Base-by-base conservation (phyloP, 2,113 vertebrate species). In the Anhinga rufa region DNA sequence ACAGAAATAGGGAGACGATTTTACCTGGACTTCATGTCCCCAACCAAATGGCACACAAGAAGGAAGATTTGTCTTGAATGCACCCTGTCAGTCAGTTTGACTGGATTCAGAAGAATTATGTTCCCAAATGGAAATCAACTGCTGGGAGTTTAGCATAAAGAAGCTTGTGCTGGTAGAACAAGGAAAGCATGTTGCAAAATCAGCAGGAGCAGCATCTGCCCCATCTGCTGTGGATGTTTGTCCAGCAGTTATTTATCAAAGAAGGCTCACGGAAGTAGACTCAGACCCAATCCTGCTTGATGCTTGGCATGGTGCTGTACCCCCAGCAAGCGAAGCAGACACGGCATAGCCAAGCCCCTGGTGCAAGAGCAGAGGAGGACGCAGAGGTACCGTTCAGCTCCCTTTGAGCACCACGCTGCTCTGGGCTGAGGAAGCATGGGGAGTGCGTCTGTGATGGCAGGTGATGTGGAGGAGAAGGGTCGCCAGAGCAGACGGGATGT, bases 401-500 rank as follows among this genome's bases (percentile, higher is more conserved):
- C 28, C 31, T 62, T 68, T 12, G 5, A 29, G 36, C 29, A 65
- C 36, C 29, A 10, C 0, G 0, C 49, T 81, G 40, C 72, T 65
- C 19, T 1, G 2, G 69, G 49, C 49, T 78, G 44, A 69, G 48
- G 15, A 72, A 46, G 15, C 1, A 0, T 15, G 26, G 17, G 46
- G 25, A 68, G 15, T 4, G 2, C 64, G 44, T 25, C 28, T 82
- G 52, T 1, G 1, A 10, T 0, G 0, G 36, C 75, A 62, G 31
- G 31, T 7, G 2, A 12, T 62, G 13, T 4, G 4, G 22, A 61
- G 42, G 22, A 61, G 42, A 71, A 51, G 7, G 26, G 6, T 5
- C 3, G 1, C 20, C 0, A 3, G 36, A 44, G 28, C 36, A 61
- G 58, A 19, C 0, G 0, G n/a, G 9, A 55, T 74, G 40, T 70